A percentile compares a stretch with the other conserved stretches of the same genome.
Conservation (phyloP, 2,888 invertebrate genomes). For the Hirtodrosophila confusa region DNA sequence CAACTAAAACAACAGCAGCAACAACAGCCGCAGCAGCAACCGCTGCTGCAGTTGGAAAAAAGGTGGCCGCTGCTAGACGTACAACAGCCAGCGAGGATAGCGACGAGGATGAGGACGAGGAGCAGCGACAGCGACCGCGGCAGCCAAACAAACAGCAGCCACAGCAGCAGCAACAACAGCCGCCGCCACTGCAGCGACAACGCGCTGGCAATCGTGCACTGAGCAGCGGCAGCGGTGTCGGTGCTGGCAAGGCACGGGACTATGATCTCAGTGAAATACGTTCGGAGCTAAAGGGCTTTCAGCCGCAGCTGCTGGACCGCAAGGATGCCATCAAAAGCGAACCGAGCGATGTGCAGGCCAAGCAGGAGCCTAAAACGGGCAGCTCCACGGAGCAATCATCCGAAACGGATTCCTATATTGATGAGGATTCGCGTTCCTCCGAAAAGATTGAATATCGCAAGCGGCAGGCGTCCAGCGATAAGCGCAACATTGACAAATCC, state of each 20-base stretch:
- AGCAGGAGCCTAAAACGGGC: constrained; percentile 71
- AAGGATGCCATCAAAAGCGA: constrained; percentile 66
- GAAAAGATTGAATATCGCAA: constrained; percentile 73
- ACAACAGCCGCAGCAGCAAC: constrained; percentile 44
- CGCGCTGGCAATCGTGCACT: constrained; percentile 58
- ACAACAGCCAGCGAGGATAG: constrained; percentile 86
- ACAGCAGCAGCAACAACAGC: background rate
- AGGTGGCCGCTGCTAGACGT: constrained; percentile 1
- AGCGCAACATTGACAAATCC: constrained; percentile 64
- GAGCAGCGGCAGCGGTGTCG: constrained; percentile 50
- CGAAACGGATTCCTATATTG: constrained; percentile 82
- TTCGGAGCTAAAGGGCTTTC: constrained; percentile 92
- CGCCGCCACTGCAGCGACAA: constrained; percentile 24
- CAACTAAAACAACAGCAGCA: constrained; percentile 39
- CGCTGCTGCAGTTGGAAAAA: constrained; percentile 22
- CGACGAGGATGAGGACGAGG: constrained; percentile 84
- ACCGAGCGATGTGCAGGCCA: constrained; percentile 32
- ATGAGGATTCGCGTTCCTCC: constrained; percentile 84
- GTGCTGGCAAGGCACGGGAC: constrained; percentile 87
- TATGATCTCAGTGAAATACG: constrained; percentile 94
- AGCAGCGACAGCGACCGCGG: constrained; percentile 43
- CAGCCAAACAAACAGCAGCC: constrained; percentile 19
- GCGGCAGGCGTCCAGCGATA: constrained; percentile 62
- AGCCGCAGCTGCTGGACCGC: constrained; percentile 71
- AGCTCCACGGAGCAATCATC: constrained; percentile 83